Conservation (phyloP, 2,797 vertebrate genomes). For the Myotis planiceps region DNA sequence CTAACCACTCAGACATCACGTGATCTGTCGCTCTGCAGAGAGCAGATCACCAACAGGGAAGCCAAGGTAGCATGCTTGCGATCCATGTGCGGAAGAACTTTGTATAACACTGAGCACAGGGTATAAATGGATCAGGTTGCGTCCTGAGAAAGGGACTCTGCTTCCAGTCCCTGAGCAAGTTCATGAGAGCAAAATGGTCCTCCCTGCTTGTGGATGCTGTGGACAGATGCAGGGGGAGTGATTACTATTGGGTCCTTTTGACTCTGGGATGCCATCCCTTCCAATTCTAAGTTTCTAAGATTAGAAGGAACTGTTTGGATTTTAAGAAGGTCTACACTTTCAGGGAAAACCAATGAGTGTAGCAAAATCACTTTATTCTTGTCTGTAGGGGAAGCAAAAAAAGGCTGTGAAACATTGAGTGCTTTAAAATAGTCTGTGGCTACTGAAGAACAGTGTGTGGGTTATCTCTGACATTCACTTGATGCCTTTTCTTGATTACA, state of each 20-base stretch:
- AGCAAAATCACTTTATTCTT: neutral
- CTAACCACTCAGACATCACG: fast-evolving
- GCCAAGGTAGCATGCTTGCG: neutral
- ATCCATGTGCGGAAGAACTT: neutral
- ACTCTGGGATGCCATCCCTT: neutral
- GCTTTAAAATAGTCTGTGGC: neutral
- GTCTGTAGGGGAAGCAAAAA: neutral
- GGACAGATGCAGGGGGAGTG: neutral
- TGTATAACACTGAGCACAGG: neutral
- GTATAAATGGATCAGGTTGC: neutral
- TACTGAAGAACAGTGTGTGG: neutral
- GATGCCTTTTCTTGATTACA: neutral
- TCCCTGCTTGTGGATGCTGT: neutral
- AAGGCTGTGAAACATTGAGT: neutral
- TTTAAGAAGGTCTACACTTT: neutral
- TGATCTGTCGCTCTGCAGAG: neutral
- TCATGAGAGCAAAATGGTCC: neutral
- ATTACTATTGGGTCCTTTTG: neutral
- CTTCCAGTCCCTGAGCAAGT: neutral
- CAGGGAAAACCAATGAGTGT: neutral
- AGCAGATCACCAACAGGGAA: neutral
- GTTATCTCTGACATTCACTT: neutral
- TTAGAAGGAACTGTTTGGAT: neutral
- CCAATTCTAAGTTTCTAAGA: neutral
- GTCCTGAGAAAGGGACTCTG: neutral